These are phyloP conservation scores for Crypturellus undulatus DNA, from an alignment of 2,113 vertebrate genomes.

Conservation along the genomic window DNA sequence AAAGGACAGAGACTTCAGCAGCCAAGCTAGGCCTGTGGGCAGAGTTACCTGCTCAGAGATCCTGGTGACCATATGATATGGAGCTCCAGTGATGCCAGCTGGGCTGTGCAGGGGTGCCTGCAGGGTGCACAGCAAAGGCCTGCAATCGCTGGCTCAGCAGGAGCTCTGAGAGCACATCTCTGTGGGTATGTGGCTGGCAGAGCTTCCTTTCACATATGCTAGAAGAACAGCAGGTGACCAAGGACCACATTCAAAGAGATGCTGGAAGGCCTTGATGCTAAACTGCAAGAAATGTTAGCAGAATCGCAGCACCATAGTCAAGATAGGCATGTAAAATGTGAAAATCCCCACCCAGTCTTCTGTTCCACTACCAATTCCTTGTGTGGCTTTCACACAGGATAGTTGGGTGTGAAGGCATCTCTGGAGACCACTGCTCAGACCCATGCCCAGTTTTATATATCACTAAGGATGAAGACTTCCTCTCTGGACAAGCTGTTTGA, in stretches of 20 bases:
- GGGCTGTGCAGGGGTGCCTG: background rate
- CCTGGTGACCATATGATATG: fast-evolving
- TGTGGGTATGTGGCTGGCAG: fast-evolving
- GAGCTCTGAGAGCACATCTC: background rate
- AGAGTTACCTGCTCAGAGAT: background rate
- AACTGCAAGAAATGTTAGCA: background rate
- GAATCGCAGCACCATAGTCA: background rate
- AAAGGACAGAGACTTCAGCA: background rate
- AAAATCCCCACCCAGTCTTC: background rate
- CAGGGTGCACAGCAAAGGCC: background rate
- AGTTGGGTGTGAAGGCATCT: background rate
- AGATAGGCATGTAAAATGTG: background rate
- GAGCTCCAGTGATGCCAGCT: background rate
- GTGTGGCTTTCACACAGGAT: background rate
- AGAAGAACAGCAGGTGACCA: background rate
- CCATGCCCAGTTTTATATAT: background rate
- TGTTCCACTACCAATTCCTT: background rate
- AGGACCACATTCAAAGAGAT: background rate
- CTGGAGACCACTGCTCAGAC: background rate
- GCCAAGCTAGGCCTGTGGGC: background rate
- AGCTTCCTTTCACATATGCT: background rate
- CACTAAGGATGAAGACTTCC: background rate
- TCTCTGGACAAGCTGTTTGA: background rate
- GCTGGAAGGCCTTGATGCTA: background rate
- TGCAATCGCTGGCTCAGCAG: background rate